Evolutionary conservation across 2,113 vertebrate species (phyloP), one percentile per base, ranked within the genome.

Genomic region (Nanorana parkeri): DNA sequence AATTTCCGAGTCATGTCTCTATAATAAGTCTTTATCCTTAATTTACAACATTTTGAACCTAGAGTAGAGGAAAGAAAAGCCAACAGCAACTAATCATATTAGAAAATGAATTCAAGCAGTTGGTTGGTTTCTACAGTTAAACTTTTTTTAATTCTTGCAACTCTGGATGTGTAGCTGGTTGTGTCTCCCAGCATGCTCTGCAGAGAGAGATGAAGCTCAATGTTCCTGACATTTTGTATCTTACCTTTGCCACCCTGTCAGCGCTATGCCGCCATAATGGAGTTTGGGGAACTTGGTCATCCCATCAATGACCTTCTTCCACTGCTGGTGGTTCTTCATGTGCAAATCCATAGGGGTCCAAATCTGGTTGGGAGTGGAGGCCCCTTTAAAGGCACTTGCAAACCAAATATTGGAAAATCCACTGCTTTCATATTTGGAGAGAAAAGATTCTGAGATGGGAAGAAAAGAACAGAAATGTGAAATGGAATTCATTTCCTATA

Each of bases 211-310:
- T 11, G 10, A 47, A 47, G 41, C 41, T 15, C 13, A 3, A 3
- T 36, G 32, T 6, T 6, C 6, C 6, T 36, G 6, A 4, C 6
- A 36, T 47, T 47, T 47, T 47, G 41, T 47, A 0, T 15, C 89
- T 89, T 16, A 93, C 94, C 94, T 92, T 86, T 95, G 94, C 94
- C 94, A 95, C 56, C 94, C 94, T 0, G 94, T 94, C 71, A 95
- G 86, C n/a, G 86, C 83, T 0, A 94, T 89, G 41, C 94, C 94
- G 56, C 88, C 89, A 60, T 88, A 83, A 72, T 13, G 86, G 76
- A 94, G 85, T 0, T 87, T 80, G 6, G 90, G 85, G 80, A 91
- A 86, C 20, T 68, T 87, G 21, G n/a, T 32, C 88, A 93, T 84
- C 0, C 83, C 66, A 23, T 83, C 41, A 10, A 93, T 89, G 73